Evolutionary conservation across 2,888 invertebrate genomes (phyloP).

Genomic region (Troides aeacus): DNA sequence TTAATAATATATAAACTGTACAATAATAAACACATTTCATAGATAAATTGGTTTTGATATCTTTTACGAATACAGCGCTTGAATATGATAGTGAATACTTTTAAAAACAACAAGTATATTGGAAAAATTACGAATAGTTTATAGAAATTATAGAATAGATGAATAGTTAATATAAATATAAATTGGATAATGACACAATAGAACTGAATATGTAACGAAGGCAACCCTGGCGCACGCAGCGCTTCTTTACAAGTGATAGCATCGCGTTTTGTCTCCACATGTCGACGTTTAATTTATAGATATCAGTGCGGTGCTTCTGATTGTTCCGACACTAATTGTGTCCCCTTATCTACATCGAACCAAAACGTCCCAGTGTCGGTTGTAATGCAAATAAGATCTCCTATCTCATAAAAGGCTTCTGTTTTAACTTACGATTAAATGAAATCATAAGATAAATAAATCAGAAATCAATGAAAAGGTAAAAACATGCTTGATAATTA

Average conservation of each 20-base stretch:
- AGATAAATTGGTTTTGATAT: too few species aligned
- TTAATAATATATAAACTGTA: too few species aligned
- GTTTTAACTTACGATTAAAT: not conserved
- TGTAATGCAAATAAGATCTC: conserved; percentile 53
- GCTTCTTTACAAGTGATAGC: conserved; percentile 48
- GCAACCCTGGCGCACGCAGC: conserved; percentile 32
- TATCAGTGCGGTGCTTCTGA: conserved; percentile 53
- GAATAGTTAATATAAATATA: too few species aligned
- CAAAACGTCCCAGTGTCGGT: conserved; percentile 51
- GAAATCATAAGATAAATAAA: not conserved
- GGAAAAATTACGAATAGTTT: too few species aligned
- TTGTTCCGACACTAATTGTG: conserved; percentile 73
- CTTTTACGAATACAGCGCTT: too few species aligned
- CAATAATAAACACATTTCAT: too few species aligned
- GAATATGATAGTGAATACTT: too few species aligned
- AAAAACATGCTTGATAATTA: too few species aligned
- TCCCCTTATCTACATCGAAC: conserved; percentile 52
- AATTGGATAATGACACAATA: not conserved
- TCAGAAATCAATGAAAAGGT: not conserved
- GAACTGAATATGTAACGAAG: conserved; percentile 31
- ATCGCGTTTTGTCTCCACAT: conserved; percentile 72
- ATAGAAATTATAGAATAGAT: too few species aligned
- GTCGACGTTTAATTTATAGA: conserved; percentile 65
- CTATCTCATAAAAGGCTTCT: conserved; percentile 22
- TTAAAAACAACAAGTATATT: too few species aligned